Evolutionary conservation across 2,888 invertebrate genomes (phyloP).

Genomic region (Pherbina coryleti): DNA sequence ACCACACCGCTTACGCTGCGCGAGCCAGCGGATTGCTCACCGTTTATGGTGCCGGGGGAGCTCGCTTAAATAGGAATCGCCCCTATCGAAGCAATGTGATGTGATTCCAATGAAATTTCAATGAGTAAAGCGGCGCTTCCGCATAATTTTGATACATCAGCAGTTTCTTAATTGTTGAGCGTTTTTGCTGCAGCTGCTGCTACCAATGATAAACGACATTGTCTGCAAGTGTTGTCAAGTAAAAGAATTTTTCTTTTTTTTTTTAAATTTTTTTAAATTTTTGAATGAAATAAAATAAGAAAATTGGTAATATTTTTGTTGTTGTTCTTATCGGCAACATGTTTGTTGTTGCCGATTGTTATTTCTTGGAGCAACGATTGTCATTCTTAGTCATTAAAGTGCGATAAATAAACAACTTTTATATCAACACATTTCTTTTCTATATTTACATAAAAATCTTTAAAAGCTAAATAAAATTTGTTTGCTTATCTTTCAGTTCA

Average conservation of each 20-base stretch:
- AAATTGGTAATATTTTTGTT: neutral
- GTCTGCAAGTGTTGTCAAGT: no score
- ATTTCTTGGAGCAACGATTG: neutral
- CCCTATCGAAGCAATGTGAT: neutral
- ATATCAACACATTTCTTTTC: neutral
- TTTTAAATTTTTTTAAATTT: neutral
- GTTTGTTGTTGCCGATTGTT: neutral
- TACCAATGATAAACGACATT: neutral
- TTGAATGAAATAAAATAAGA: neutral
- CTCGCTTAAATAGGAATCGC: slow-evolving; percentile 3
- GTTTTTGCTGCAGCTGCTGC: neutral
- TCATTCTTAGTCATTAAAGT: neutral
- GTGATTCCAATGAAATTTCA: slow-evolving; percentile 48
- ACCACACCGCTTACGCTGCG: neutral
- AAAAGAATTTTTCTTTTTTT: no score
- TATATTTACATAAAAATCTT: neutral
- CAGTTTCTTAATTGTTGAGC: neutral
- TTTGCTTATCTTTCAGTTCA: neutral
- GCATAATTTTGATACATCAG: slow-evolving; percentile 23
- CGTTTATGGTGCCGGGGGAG: neutral
- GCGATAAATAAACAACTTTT: neutral
- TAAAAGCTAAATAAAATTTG: neutral
- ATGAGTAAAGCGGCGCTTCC: slow-evolving; percentile 48
- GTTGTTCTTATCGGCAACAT: neutral
- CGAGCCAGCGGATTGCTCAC: neutral